These are phyloP conservation scores for Diadophis punctatus DNA, from an alignment of 2,113 vertebrate genomes.

Conservation along the genomic window DNA sequence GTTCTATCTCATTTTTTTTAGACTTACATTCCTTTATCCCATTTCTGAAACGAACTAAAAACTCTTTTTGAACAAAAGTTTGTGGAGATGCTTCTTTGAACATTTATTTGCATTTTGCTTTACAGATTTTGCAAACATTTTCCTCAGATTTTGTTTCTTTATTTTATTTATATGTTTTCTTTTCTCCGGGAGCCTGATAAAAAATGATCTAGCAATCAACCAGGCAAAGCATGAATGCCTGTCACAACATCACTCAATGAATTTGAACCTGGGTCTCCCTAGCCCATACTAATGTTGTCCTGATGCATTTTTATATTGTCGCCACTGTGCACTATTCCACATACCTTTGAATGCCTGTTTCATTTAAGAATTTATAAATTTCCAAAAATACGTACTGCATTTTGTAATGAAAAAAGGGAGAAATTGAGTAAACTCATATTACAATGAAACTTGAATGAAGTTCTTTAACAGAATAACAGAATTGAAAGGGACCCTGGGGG, in stretches of 20 bases:
- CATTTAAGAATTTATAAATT: not conserved
- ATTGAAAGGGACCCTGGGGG: not conserved
- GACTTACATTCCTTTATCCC: not conserved
- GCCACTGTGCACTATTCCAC: not conserved
- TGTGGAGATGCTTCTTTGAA: not conserved
- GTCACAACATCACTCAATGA: not conserved
- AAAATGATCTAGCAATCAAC: not conserved
- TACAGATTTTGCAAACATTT: not conserved
- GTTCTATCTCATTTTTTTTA: not conserved
- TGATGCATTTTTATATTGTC: not conserved
- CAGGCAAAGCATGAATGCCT: not conserved
- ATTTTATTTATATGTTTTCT: not conserved
- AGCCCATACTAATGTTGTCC: not conserved
- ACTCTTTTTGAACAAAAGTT: not conserved
- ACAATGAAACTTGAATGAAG: not conserved
- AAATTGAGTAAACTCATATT: not conserved
- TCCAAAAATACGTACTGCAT: not conserved
- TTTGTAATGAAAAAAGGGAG: not conserved
- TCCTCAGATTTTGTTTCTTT: not conserved
- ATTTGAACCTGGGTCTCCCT: not conserved
- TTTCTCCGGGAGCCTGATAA: not conserved
- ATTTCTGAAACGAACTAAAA: not conserved
- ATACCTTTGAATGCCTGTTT: not conserved
- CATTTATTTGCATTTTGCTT: not conserved
- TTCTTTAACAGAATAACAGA: not conserved